Evolutionary conservation across 1,140 invertebrate genomes (phyloP), one percentile per base, ranked within the genome.

Genomic region (Trachymyrmex septentrionalis): DNA sequence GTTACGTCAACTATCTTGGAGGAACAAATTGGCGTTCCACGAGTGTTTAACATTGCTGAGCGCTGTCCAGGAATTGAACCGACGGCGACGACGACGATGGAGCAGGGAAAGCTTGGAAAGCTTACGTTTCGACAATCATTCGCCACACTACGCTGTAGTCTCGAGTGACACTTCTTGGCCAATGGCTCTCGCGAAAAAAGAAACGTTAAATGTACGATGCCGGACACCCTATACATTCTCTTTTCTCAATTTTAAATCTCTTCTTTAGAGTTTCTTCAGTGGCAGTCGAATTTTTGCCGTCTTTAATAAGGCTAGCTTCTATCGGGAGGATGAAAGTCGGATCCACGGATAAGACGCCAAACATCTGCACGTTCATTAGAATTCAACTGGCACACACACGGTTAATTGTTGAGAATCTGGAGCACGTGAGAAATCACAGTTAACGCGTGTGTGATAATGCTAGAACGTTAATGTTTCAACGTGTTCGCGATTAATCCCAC

Each of bases 81-180:
- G 44, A 6, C 1, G 5, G 12, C 63, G 27, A 9, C 2, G 59
- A 44, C 34, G 64, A 27, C 34, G 19, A n/a, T n/a, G 19, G 14
- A 38, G n/a, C 19, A 9, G 27, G 10, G 48, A 57, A 59, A 72
- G 38, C 80, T 61, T 19, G 67, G 55, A 61, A 75, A 84, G 57
- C 80, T 84, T 84, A 50, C 80, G 53, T 82, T 73, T 61, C 67
- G 34, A 84, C 55, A 57, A 55, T 82, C 34, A 57, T 24, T 69
- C 44, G 63, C 16, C 16, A 12, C 27, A 16, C 12, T 48, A 48
- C 61, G 30, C 21, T n/a, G 21, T n/a, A n/a, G n/a, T 72, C 66
- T 84, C 55, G 80, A 63, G 69, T 72, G 80, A 73, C 80, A 75
- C 69, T 75, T 63, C 27, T 50, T 55, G 30, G 6, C 30, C n/a